Evolutionary conservation across 2,797 vertebrate genomes (phyloP), one percentile per base, ranked within the genome.

Genomic region (Bradypus variegatus): DNA sequence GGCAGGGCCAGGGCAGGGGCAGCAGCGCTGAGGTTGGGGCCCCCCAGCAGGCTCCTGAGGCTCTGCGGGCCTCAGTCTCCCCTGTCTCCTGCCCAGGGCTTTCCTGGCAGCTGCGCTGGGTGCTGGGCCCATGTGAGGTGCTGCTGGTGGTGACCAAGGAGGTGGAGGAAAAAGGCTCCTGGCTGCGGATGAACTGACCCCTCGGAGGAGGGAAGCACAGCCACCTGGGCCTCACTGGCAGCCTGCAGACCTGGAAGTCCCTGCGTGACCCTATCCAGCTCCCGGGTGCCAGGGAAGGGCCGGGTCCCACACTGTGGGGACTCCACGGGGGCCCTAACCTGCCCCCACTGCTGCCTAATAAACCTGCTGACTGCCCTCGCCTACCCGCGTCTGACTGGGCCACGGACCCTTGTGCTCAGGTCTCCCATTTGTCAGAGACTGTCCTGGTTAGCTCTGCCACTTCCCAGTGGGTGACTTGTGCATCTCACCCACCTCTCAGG

Each of bases 141-240:
- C 98, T 99, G 53, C 97, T 99, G 72, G 98, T 99, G 3, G 98
- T 99, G 90, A 97, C 92, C 65, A 98, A 97, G 77, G 98, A 98
- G 15, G 98, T 98, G 92, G 98, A 99, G 86, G 98, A 98, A 50
- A 97, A 98, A 1, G 98, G 98, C 27, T 97, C 98, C 1, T 99
- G 98, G 98, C 96, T 99, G 60, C 98, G 76, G 91, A 79, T 93
- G 1, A 95, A 92, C 89, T 97, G 96, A 96, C 29, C 38, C 41
- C 2, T n/a, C 1, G 1, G 19, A 69, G 27, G 21, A 29, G 6
- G 69, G 29, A 27, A 11, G 7, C 62, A 3, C 45, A 0, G 19
- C 58, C 13, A 2, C 80, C 81, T 4, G 50, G 78, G 48, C 31
- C 33, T 53, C 53, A 2, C 53, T 11, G 0, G 16, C 62, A 8